Evolutionary conservation across 2,113 vertebrate species (phyloP).

Genomic region (Toxotes chatareus): DNA sequence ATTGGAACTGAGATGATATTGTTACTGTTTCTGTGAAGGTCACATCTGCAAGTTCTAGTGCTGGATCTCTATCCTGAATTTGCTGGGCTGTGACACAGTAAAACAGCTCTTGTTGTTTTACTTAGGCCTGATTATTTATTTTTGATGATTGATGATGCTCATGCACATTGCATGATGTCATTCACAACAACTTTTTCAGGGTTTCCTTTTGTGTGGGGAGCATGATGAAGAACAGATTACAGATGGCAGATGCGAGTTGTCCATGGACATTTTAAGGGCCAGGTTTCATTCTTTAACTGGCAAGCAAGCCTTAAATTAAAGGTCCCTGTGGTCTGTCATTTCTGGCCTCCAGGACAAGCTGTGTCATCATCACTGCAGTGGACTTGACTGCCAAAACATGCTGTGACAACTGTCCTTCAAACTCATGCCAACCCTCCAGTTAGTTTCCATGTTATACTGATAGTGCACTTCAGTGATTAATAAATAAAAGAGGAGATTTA

Average conservation of each 20-base stretch:
- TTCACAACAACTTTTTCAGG: background rate
- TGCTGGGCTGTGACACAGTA: background rate
- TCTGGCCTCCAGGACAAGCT: conserved; percentile 30
- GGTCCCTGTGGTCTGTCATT: conserved; percentile 57
- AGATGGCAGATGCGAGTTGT: conserved; percentile 22
- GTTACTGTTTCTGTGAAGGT: conserved; percentile 55
- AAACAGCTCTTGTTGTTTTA: conserved; percentile 27
- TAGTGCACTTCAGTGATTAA: background rate
- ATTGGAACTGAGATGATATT: conserved; percentile 53
- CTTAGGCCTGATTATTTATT: conserved; percentile 10
- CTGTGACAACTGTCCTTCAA: conserved; percentile 46
- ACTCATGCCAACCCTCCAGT: conserved; percentile 4
- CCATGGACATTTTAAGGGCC: conserved; percentile 14
- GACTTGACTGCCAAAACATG: conserved; percentile 36
- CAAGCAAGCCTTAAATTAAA: conserved; percentile 57
- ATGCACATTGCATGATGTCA: background rate
- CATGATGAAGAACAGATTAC: conserved; percentile 18
- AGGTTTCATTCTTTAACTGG: conserved; percentile 34
- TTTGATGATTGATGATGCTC: background rate
- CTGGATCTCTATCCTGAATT: conserved; percentile 15
- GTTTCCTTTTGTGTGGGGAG: conserved; percentile 9
- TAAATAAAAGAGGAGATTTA: background rate
- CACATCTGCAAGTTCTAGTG: conserved; percentile 53
- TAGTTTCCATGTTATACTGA: background rate
- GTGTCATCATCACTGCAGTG: conserved; percentile 48